phyloP scores from a whole-genome alignment of 2,888 invertebrate genomes.

The Hecatera dysodea region DNA sequence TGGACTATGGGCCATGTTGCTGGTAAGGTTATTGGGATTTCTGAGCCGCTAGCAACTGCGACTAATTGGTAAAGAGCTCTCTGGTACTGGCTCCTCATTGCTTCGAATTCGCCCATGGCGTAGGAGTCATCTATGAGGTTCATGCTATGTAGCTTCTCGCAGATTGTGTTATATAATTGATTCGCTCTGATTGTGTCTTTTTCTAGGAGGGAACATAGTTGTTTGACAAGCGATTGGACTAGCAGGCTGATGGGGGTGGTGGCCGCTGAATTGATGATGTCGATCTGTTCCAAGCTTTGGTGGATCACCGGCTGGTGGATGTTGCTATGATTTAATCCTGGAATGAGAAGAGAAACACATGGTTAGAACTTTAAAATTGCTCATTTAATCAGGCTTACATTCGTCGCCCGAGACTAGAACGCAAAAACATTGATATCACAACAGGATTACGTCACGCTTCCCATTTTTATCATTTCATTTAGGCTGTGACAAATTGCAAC shows the following conservation, averaged over 20 bases:
- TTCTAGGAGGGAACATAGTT: constrained; percentile 92
- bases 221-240: constrained; percentile 93
- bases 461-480: constrained; percentile 13
- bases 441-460: neutral
- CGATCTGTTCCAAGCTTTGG: constrained; percentile 82
- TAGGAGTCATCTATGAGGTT: constrained; percentile 93
- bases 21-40: constrained; percentile 87
- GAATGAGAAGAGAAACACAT: constrained; percentile 62
- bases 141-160: constrained; percentile 92
- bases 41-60: constrained; percentile 90
- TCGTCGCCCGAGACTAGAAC: neutral
- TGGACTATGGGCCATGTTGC: constrained; percentile 89
- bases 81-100: constrained; percentile 93
- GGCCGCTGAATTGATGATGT: constrained; percentile 80
- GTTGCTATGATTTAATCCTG: constrained; percentile 79
- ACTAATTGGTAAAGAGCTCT: constrained; percentile 92
- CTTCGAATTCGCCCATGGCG: constrained; percentile 93
- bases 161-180: constrained; percentile 92
- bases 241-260: constrained; percentile 92
- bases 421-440: constrained; percentile 15
- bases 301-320: constrained; percentile 81
- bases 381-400: neutral
- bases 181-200: constrained; percentile 90
- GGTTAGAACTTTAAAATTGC: neutral
- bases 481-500: constrained; percentile 6